Evolutionary conservation across 2,797 vertebrate genomes (phyloP), one percentile per base, ranked within the genome.

Genomic region (Manis pentadactyla): DNA sequence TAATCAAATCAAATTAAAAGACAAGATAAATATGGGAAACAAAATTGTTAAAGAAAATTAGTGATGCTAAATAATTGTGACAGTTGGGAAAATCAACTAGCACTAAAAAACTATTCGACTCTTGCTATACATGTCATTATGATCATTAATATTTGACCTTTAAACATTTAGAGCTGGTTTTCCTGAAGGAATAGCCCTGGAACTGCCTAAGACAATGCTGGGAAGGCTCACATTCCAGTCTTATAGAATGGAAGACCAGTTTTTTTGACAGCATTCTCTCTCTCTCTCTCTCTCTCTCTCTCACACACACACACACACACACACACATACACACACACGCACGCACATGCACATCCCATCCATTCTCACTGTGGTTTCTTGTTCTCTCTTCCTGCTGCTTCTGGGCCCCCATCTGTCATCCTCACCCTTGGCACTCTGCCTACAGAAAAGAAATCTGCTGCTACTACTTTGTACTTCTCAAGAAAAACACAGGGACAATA

Each of bases 131-230:
- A 25, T 73, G 23, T 86, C 68, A 69, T 46, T 49, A 12, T 57
- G 49, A 51, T 42, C 21, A 53, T 66, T 89, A 55, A 69, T 84
- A 61, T 77, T 81, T 90, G 51, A 25, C 29, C 49, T 93, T 66
- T 73, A n/a, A 42, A 34, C 29, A 29, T 31, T 81, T 71, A 64
- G 39, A 74, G 17, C 5, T 71, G 59, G 6, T 1, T 14, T 2
- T 74, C 53, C 64, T 78, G 29, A 90, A 29, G 31, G 29, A 75
- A 84, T 71, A 85, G 18, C 31, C 15, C n/a, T 61, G 34, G 39
- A 49, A 64, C 49, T 69, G 51, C 29, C 12, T 77, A 34, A n/a
- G 39, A 37, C 21, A n/a, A 4, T 64, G 29, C 34, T 61, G 51
- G 53, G 68, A 73, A 89, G 15, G 7, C 66, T 96, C 85, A 69